Evolutionary conservation across 2,113 vertebrate species (phyloP), one percentile per base, ranked within the genome.

Genomic region (Petromus typicus): DNA sequence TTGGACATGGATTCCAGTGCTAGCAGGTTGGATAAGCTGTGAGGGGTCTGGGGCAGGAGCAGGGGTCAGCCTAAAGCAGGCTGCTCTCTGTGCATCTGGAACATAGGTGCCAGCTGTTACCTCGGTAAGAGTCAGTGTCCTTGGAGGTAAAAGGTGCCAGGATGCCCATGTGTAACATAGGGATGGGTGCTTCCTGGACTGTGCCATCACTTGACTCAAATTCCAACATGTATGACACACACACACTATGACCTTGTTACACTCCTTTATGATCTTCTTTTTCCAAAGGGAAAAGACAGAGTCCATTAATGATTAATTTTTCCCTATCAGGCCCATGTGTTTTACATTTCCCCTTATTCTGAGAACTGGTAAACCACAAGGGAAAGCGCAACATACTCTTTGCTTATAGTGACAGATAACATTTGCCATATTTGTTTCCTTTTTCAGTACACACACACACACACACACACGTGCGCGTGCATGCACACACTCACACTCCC

Each of bases 21-120:
- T 3, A 3, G 34, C 2, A 22, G 37, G 25, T 2, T 34, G 17
- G 2, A 30, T 0, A 7, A 14, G 5, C 22, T 63, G 13, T 12
- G 56, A 17, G 0, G 1, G 16, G 0, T 76, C 45, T 27, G n/a
- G 6, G 1, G n/a, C 25, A 37, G 51, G 43, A 83, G 76, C 57
- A 48, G 0, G 48, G 79, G 59, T 23, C 3, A 11, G 22, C n/a
- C 12, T 7, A 13, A 1, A 32, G 20, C n/a, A n/a, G 37, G n/a
- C 11, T 17, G 25, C 81, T 69, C 69, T 40, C 61, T 37, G 16
- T 7, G 56, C n/a, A 40, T 56, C 84, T 25, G 51, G 67, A 51
- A 82, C 69, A 25, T 2, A 32, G 2, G 7, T 22, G 3, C 3
- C 4, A 40, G 18, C 69, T 82, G 6, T n/a, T 0, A 32, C 7